phyloP scores from a whole-genome alignment of 2,888 invertebrate species.

The Himalopsyche kuldschensis region DNA sequence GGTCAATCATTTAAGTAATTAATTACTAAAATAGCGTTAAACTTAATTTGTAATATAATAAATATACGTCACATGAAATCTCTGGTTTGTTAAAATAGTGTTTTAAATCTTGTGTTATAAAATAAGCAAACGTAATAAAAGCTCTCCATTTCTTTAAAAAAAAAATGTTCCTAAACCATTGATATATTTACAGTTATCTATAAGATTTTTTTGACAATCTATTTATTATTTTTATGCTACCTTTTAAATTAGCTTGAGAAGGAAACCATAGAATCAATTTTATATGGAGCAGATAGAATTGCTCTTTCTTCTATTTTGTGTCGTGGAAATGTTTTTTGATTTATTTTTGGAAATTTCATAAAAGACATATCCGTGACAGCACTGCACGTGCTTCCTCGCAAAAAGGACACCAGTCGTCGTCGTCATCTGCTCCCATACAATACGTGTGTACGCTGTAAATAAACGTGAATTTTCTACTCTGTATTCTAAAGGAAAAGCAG shows the following conservation, averaged over 20 bases:
- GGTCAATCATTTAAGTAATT: too few species aligned
- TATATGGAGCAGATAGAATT: neutral
- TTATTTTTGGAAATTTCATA: slow-evolving; percentile 1
- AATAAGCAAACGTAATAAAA: too few species aligned
- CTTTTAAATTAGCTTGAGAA: neutral
- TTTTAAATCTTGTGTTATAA: too few species aligned
- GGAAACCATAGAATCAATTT: neutral
- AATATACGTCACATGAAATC: too few species aligned
- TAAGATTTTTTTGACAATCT: too few species aligned
- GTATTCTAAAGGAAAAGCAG: neutral
- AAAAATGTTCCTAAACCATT: too few species aligned
- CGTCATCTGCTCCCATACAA: slow-evolving; percentile 6
- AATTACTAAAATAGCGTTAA: too few species aligned
- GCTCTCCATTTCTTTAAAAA: too few species aligned
- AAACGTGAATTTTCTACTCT: slow-evolving; percentile 3
- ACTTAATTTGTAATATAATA: too few species aligned
- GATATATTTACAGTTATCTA: too few species aligned
- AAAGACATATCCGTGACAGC: neutral
- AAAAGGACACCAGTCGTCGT: neutral
- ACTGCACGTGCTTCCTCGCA: slow-evolving; percentile 1
- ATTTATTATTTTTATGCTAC: too few species aligned
- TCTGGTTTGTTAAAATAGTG: too few species aligned
- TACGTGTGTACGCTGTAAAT: slow-evolving; percentile 5
- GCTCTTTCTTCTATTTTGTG: neutral
- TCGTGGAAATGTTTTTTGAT: neutral